Evolutionary conservation across 2,797 vertebrate genomes (phyloP).

Genomic region (Naso thynnoides): DNA sequence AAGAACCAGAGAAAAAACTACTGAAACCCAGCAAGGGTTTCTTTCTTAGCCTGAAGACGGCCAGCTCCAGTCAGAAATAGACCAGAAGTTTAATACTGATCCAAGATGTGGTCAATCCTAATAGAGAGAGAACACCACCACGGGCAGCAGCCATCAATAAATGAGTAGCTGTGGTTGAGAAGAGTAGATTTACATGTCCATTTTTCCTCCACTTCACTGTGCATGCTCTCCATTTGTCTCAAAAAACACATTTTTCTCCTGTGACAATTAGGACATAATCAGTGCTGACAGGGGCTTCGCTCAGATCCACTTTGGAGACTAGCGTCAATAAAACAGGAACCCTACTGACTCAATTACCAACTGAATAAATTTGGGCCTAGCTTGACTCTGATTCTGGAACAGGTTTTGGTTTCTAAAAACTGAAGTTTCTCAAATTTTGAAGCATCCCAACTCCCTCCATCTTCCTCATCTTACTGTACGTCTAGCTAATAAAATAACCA

Average conservation of each 20-base stretch:
- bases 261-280: neutral
- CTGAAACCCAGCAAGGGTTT: neutral
- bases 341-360: neutral
- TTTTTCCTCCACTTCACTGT: neutral
- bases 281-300: neutral
- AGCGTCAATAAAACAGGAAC: neutral
- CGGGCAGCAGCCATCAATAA: neutral
- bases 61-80: neutral
- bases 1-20: neutral
- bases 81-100: neutral
- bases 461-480: neutral
- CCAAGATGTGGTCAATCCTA: neutral
- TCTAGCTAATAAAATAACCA: slow-evolving; percentile 4
- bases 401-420: too few relatives aligned
- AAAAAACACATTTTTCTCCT: neutral
- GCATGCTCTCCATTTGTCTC: neutral
- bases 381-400: too few relatives aligned
- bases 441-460: neutral
- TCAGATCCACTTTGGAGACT: neutral
- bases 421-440: too few relatives aligned
- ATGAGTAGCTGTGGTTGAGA: neutral
- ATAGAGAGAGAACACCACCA: neutral
- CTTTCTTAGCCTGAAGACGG: too few relatives aligned
- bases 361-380: too few relatives aligned
- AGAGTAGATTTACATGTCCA: neutral